phyloP scores from a whole-genome alignment of 92 coral and sea anemone species.

The Hydrozoanthus gracilis region DNA sequence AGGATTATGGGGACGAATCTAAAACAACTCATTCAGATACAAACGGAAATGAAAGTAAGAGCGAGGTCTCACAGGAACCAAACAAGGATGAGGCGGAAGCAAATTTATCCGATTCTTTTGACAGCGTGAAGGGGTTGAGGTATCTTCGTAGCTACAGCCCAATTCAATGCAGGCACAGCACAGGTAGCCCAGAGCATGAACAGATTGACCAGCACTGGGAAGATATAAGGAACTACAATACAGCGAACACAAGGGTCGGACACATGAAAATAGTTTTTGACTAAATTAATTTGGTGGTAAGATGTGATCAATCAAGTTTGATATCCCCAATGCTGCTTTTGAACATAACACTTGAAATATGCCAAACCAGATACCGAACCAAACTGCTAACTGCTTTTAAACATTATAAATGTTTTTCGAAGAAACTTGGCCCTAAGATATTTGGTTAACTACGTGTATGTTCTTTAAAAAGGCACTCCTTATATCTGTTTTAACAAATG shows the following conservation, averaged over 20 bases:
- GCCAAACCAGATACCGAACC: no score
- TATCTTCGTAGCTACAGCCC: background rate
- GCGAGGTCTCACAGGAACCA: background rate
- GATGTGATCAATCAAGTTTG: no score
- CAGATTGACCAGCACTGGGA: background rate
- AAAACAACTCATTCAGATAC: background rate
- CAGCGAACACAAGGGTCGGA: slow-evolving; percentile 6
- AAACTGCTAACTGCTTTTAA: no score
- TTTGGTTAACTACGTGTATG: no score
- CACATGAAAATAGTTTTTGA: slow-evolving; percentile 4
- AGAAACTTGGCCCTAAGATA: no score
- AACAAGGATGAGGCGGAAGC: background rate
- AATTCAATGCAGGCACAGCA: background rate
- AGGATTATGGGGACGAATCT: background rate
- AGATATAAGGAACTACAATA: background rate
- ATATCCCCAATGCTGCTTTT: no score
- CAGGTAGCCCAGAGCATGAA: background rate
- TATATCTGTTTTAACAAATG: no score
- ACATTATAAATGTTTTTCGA: no score
- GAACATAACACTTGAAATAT: no score
- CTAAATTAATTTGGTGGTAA: background rate
- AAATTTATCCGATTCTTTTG: background rate
- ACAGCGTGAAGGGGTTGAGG: slow-evolving; percentile 27
- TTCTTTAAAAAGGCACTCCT: no score
- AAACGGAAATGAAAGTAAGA: background rate